Conservation (phyloP, 2,113 vertebrate genomes). For the Rhinolophus sinicus region DNA sequence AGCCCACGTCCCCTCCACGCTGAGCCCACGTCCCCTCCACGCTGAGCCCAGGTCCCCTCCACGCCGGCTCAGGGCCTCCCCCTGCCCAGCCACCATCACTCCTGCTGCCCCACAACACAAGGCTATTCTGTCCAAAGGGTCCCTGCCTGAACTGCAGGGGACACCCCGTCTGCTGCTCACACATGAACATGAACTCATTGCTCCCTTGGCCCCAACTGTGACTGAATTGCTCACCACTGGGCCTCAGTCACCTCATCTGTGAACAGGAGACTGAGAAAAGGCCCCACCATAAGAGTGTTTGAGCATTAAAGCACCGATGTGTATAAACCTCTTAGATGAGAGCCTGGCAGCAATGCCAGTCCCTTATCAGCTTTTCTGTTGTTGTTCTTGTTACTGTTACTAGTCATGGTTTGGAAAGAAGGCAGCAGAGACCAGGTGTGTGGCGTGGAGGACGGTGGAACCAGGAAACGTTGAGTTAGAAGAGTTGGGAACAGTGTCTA, state of each 20-base stretch:
- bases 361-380: too few species aligned
- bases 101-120: rapidly evolving
- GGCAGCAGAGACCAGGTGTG: rapidly evolving
- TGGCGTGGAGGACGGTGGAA: rapidly evolving
- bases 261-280: rapidly evolving
- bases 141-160: rapidly evolving
- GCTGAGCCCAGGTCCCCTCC: too few species aligned
- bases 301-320: rapidly evolving
- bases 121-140: too few species aligned
- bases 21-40: too few species aligned
- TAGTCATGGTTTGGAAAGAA: background rate
- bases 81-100: background rate
- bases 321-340: rapidly evolving
- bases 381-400: too few species aligned
- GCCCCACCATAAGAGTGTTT: rapidly evolving
- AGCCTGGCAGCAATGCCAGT: background rate
- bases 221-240: too few species aligned
- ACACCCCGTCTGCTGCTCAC: rapidly evolving
- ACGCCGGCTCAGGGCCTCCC: background rate
- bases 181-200: background rate
- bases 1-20: too few species aligned
- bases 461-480: background rate
- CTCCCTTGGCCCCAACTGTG: rapidly evolving
- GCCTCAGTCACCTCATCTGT: background rate
- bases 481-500: rapidly evolving